These are phyloP conservation scores for Cairina moschata DNA, from an alignment of 2,113 vertebrate genomes.

Conservation along the genomic window DNA sequence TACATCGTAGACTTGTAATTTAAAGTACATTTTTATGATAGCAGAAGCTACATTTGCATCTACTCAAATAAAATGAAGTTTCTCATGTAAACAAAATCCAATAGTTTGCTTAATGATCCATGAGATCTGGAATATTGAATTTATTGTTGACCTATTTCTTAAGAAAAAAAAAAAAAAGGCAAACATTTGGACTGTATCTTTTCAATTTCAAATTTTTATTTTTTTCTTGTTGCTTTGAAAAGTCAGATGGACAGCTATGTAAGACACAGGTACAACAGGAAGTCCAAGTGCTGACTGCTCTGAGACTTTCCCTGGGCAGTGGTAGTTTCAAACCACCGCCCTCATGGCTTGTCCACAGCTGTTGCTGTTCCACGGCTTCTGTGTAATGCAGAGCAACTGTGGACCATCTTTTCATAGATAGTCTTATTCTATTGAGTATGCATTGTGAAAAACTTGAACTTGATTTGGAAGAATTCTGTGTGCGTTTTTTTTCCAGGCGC, in stretches of 20 bases:
- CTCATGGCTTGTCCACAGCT: not conserved
- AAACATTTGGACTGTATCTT: not conserved
- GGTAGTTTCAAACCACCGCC: not conserved
- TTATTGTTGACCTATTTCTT: not conserved
- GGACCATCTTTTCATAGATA: not conserved
- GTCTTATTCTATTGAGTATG: not conserved
- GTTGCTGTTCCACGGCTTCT: not conserved
- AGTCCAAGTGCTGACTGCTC: not conserved
- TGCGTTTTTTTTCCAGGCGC: not conserved
- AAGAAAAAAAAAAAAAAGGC: not conserved
- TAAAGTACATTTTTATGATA: not conserved
- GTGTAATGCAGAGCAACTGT: not conserved
- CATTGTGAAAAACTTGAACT: rapidly evolving
- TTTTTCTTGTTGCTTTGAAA: not conserved
- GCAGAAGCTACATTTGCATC: not conserved
- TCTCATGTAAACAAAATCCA: not conserved
- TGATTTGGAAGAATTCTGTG: not conserved
- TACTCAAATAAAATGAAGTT: not conserved
- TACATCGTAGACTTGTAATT: not conserved
- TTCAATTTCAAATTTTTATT: not conserved
- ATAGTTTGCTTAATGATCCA: not conserved
- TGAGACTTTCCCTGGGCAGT: not conserved
- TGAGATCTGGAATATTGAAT: not conserved
- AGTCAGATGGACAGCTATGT: not conserved
- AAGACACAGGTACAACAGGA: not conserved